These are phyloP conservation scores for Psittacula cyanocephala DNA, from an alignment of 2,113 vertebrate genomes.

Conservation along the genomic window DNA sequence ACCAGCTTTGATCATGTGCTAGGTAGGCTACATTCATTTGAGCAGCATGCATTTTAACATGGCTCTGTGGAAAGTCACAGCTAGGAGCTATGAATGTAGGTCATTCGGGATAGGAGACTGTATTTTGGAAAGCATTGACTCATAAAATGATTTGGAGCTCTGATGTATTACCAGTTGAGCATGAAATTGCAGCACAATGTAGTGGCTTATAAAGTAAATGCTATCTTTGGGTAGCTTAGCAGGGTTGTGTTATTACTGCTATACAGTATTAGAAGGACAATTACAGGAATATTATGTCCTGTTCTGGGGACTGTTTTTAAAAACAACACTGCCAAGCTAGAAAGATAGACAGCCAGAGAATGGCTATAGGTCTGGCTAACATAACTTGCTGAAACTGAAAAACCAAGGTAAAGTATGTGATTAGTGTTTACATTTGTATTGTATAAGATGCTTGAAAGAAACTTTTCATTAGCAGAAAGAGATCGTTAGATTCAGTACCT, in stretches of 20 bases:
- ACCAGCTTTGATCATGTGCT: neutral
- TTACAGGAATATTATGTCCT: neutral
- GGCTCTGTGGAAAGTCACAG: constrained; percentile 48
- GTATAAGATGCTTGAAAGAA: neutral
- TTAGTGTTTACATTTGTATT: neutral
- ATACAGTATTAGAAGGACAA: neutral
- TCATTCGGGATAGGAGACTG: neutral
- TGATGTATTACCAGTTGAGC: constrained; percentile 44
- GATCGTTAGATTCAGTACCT: neutral
- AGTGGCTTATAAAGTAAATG: constrained; percentile 11
- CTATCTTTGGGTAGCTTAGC: constrained; percentile 1
- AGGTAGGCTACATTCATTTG: neutral
- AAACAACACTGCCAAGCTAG: neutral
- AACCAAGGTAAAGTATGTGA: neutral
- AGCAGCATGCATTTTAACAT: neutral
- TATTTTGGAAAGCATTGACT: constrained; percentile 60
- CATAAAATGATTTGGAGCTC: constrained; percentile 34
- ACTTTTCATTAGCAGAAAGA: neutral
- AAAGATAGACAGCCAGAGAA: neutral
- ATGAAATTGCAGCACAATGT: constrained; percentile 36
- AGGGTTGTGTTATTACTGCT: neutral
- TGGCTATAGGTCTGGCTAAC: neutral
- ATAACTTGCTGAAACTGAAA: neutral
- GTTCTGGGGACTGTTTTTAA: constrained; percentile 3
- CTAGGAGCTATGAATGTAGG: constrained; percentile 45